Conservation (phyloP, 2,113 vertebrate species). For the Oriolus oriolus region DNA sequence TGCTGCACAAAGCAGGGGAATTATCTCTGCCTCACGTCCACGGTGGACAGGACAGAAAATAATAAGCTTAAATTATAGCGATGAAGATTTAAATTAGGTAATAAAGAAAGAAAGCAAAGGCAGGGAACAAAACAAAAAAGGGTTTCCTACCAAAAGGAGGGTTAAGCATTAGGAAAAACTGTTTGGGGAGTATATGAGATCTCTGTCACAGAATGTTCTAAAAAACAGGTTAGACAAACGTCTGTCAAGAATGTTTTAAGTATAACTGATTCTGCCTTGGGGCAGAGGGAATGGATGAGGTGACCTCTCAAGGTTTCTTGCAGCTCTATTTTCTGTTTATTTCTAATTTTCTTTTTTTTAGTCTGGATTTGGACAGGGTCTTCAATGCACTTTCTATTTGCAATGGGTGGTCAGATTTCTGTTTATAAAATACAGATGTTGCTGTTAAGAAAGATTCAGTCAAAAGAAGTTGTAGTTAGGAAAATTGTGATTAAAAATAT, state of each 20-base stretch:
- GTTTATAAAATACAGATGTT: conserved; percentile 5
- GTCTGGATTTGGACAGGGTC: neutral
- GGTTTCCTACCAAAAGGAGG: neutral
- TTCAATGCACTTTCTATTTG: neutral
- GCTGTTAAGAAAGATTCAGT: neutral
- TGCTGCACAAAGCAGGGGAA: neutral
- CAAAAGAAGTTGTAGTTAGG: neutral
- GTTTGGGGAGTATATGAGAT: neutral
- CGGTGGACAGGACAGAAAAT: neutral
- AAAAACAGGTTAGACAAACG: conserved; percentile 42
- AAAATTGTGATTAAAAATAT: conserved; percentile 2
- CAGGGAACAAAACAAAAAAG: neutral
- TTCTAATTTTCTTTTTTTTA: neutral
- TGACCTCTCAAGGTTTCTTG: conserved; percentile 41
- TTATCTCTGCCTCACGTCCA: neutral
- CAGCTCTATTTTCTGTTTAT: neutral
- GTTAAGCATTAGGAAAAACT: neutral
- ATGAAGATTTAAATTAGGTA: neutral
- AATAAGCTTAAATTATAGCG: neutral
- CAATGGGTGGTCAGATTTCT: neutral
- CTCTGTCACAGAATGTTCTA: conserved; percentile 17
- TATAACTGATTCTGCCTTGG: conserved; percentile 32
- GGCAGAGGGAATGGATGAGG: conserved; percentile 16
- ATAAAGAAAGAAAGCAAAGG: neutral
- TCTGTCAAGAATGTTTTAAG: conserved; percentile 49